Percentiles rank a stretch among this genome's conserved stretches.
These are phyloP conservation scores for Zeus faber DNA, from an alignment of 2,113 vertebrate genomes.

Conservation along the genomic window DNA sequence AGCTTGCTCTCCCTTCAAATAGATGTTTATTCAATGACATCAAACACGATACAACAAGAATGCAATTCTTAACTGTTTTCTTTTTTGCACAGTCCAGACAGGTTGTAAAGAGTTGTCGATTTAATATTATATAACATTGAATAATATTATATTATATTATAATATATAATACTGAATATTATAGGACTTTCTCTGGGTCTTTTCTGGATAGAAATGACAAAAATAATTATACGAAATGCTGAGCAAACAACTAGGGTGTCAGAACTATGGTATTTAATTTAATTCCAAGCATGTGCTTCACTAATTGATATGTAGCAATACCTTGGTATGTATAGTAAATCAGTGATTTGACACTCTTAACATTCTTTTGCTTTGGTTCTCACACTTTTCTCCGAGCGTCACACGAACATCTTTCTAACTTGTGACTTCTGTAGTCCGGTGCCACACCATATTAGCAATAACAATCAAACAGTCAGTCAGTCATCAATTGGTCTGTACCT, in stretches of 20 bases:
- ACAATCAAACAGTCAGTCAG: conserved; percentile 23
- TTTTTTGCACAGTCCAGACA: no score
- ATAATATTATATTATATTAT: no score
- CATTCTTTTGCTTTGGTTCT: no score
- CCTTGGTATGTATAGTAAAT: not conserved
- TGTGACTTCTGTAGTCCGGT: conserved; percentile 46
- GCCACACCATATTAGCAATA: conserved; percentile 33
- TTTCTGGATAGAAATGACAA: no score
- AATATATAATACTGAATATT: no score
- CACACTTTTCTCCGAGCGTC: conserved; percentile 21
- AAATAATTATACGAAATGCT: no score
- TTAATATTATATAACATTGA: no score
- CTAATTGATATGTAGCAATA: not conserved
- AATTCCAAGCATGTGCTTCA: not conserved
- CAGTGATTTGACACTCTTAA: not conserved
- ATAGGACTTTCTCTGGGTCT: no score
- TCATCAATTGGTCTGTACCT: no score
- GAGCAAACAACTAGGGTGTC: no score
- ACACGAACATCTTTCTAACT: conserved; percentile 6
- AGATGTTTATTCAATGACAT: conserved; percentile 36
- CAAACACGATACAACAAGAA: conserved; percentile 28
- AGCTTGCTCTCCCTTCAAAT: not conserved
- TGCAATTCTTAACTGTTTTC: not conserved
- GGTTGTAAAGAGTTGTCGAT: no score
- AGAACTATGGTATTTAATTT: no score